Conservation (phyloP, 2,797 vertebrate genomes). For the Tokudaia tokunoshimensis region DNA sequence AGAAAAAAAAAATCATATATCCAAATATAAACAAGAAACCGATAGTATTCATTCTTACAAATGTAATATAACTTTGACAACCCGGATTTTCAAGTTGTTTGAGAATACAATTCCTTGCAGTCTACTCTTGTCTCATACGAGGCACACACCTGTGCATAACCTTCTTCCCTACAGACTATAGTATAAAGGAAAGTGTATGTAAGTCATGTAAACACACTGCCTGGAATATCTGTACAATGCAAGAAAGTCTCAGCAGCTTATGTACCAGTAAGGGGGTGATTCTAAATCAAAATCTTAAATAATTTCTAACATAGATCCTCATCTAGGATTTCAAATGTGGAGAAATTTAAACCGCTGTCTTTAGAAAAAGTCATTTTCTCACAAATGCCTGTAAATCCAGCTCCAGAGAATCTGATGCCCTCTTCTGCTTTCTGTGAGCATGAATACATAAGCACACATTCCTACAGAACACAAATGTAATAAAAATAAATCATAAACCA, state of each 20-base stretch:
- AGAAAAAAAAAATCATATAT: background rate
- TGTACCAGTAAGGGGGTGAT: background rate
- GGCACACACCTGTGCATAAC: background rate
- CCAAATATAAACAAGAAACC: background rate
- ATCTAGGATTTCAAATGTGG: background rate
- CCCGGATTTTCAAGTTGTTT: background rate
- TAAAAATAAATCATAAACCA: background rate
- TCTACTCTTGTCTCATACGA: background rate
- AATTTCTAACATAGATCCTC: background rate
- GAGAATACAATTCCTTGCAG: background rate
- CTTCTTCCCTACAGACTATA: background rate
- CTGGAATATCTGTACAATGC: background rate
- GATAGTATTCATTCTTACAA: background rate
- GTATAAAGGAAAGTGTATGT: background rate
- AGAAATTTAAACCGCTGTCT: background rate
- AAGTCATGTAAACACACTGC: background rate
- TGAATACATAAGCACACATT: too few species aligned
- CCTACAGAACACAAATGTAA: background rate
- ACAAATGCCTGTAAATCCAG: background rate
- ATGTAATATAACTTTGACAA: slow-evolving; percentile 28
- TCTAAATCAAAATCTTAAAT: slow-evolving; percentile 15
- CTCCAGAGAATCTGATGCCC: background rate
- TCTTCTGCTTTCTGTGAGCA: background rate
- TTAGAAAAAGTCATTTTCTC: background rate
- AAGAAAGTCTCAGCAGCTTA: background rate